Conservation (phyloP, 2,113 vertebrate species). For the Montifringilla adamsi region DNA sequence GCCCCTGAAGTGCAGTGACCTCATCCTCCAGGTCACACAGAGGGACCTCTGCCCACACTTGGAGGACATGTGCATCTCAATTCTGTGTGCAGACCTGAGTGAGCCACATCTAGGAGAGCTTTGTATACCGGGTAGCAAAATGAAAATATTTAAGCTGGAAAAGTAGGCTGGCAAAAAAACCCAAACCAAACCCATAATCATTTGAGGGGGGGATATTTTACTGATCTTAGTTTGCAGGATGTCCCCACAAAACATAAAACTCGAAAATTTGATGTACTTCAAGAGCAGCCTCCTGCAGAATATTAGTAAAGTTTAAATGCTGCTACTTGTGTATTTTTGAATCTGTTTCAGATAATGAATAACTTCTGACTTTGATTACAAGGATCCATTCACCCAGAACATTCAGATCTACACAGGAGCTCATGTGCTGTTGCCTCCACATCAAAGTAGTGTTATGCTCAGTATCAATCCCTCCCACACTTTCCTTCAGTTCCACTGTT, state of each 20-base stretch:
- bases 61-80: background rate
- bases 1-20: background rate
- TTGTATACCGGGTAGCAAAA: background rate
- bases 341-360: background rate
- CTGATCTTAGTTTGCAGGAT: background rate
- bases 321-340: background rate
- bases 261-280: background rate
- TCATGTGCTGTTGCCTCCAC: background rate
- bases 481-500: background rate
- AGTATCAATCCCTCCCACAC: background rate
- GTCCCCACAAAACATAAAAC: background rate
- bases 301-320: background rate
- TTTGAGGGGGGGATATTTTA: background rate
- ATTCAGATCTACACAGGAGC: background rate
- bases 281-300: background rate
- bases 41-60: background rate
- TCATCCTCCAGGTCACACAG: fast-evolving
- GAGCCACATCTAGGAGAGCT: background rate
- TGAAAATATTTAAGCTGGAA: background rate
- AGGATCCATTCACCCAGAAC: background rate
- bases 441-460: background rate
- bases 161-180: background rate
- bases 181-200: background rate
- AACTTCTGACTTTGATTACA: background rate
- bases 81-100: background rate